Percentiles rank a stretch among this genome's conserved stretches.
Evolutionary conservation across 2,113 vertebrate species (phyloP).

Genomic region (Petromus typicus): DNA sequence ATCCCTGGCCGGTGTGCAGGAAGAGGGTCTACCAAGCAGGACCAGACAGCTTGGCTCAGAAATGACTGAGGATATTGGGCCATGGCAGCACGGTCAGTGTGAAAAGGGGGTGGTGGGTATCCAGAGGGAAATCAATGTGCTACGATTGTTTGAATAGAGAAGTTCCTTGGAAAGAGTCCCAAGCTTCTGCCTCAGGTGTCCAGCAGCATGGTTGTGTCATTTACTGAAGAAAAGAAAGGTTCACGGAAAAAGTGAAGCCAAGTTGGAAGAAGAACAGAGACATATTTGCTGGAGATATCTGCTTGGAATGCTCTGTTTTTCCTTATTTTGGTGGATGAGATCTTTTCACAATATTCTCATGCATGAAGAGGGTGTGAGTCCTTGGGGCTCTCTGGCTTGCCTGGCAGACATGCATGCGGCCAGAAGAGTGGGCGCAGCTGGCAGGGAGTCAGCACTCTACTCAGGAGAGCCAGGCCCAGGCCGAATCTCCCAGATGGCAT

Average conservation of each 20-base stretch:
- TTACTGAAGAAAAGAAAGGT: background rate
- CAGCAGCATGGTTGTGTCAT: background rate
- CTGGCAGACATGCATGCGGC: background rate
- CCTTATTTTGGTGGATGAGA: background rate
- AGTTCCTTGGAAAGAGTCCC: background rate
- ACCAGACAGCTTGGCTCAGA: background rate
- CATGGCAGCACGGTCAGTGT: background rate
- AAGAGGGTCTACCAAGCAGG: background rate
- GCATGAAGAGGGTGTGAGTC: background rate
- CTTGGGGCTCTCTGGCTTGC: background rate
- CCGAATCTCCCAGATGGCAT: background rate
- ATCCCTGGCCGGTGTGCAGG: background rate
- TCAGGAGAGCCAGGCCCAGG: background rate
- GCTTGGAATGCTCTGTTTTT: constrained; percentile 24
- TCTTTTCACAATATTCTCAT: background rate
- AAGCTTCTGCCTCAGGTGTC: background rate
- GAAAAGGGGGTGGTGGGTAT: background rate
- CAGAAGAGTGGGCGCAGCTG: background rate
- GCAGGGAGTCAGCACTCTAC: rapidly evolving
- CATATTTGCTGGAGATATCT: background rate
- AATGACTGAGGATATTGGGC: background rate
- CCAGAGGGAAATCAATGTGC: background rate
- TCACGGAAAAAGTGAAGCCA: background rate
- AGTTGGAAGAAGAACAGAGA: constrained; percentile 19
- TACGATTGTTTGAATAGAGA: too few relatives aligned